phyloP scores from a whole-genome alignment of 2,888 invertebrate species.

The Folsomia candida region DNA sequence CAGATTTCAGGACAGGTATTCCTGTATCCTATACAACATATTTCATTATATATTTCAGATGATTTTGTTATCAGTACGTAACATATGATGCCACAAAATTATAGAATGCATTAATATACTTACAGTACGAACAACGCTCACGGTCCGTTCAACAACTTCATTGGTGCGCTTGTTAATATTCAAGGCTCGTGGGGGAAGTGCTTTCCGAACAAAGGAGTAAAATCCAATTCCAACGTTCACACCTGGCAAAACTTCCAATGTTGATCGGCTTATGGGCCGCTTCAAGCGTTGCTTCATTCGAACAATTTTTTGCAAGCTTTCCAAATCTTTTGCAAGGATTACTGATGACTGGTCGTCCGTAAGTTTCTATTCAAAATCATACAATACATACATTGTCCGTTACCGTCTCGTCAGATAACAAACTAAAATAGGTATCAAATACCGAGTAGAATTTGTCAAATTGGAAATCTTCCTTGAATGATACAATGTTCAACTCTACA shows the following conservation, averaged over 20 bases:
- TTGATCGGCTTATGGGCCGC: constrained; percentile 34
- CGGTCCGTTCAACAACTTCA: constrained; percentile 27
- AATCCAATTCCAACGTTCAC: constrained; percentile 44
- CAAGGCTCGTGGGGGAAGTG: constrained; percentile 25
- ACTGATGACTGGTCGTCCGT: constrained; percentile 27
- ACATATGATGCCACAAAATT: no score
- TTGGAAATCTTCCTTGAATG: constrained; percentile 40
- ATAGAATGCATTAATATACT: constrained; percentile 11
- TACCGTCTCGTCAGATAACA: neutral
- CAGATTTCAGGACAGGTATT: constrained; percentile 43
- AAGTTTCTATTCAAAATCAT: constrained; percentile 26
- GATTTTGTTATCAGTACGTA: no score
- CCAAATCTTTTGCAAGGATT: constrained; percentile 26
- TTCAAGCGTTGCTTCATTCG: constrained; percentile 39
- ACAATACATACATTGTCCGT: constrained; percentile 2
- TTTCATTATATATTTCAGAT: neutral
- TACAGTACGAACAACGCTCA: constrained; percentile 39
- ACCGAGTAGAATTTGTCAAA: constrained; percentile 34
- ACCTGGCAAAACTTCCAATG: constrained; percentile 39
- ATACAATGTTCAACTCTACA: constrained; percentile 39
- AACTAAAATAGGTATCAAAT: neutral
- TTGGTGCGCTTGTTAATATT: constrained; percentile 34
- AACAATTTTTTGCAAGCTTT: constrained; percentile 36
- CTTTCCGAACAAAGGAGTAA: constrained; percentile 41
- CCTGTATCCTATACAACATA: constrained; percentile 31